Evolutionary conservation across 2,888 invertebrate genomes (phyloP).

Genomic region (Rhimphoctona megacephalus): DNA sequence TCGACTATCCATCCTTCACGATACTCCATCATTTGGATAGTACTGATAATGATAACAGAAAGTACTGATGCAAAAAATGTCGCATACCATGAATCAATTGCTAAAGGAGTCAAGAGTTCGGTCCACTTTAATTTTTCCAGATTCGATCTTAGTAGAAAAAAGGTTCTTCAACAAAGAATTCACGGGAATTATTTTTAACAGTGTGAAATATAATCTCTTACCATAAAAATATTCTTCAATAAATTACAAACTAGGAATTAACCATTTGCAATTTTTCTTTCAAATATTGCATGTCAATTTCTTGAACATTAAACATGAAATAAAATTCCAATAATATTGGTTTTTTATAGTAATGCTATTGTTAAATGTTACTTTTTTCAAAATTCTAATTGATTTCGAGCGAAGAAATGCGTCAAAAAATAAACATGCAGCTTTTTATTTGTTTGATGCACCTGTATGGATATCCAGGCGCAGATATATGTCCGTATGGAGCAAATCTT

Average conservation of each 20-base stretch:
- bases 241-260: background rate
- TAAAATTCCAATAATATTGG: background rate
- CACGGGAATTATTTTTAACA: background rate
- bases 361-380: background rate
- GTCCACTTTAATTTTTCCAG: slow-evolving; percentile 58
- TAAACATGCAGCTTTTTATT: background rate
- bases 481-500: slow-evolving; percentile 56
- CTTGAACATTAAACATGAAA: background rate
- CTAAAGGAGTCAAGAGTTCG: slow-evolving; percentile 60
- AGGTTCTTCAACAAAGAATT: slow-evolving; percentile 41
- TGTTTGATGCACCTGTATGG: slow-evolving; percentile 52
- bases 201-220: background rate
- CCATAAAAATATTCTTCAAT: background rate
- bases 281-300: too few species aligned
- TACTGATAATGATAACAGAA: slow-evolving; percentile 26
- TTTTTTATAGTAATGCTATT: background rate
- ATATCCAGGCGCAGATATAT: slow-evolving; percentile 49
- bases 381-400: background rate
- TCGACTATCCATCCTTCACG: slow-evolving; percentile 59
- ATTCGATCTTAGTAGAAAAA: slow-evolving; percentile 59
- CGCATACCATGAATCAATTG: slow-evolving; percentile 59
- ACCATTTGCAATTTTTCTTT: background rate
- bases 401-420: background rate
- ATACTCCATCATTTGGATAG: slow-evolving; percentile 60
- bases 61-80: slow-evolving; percentile 29